Conservation (phyloP, 2,888 invertebrate genomes). For the Leptogaster cylindrica region DNA sequence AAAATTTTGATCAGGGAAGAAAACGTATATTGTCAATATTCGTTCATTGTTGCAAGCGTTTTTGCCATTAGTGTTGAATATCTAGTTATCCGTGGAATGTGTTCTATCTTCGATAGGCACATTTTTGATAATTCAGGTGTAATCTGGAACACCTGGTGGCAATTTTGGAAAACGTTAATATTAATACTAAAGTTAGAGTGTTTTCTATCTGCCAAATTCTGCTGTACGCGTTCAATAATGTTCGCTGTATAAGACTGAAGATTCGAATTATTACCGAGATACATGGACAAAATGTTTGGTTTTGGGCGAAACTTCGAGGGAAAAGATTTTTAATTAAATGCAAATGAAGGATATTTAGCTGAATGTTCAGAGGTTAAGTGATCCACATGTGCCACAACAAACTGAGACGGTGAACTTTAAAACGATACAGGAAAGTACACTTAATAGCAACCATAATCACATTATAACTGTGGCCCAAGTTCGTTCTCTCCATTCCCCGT, state of each 20-base stretch:
- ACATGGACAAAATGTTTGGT: too few relatives aligned
- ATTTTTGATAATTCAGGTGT: not conserved
- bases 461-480: constrained; percentile 28
- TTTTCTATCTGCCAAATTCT: too few relatives aligned
- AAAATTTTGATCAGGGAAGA: too few relatives aligned
- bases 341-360: constrained; percentile 23
- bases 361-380: constrained; percentile 1
- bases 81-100: too few relatives aligned
- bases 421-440: constrained; percentile 22
- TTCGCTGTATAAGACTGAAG: too few relatives aligned
- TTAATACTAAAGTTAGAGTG: too few relatives aligned
- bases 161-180: too few relatives aligned
- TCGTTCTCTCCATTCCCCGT: constrained; percentile 12
- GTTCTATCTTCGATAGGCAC: too few relatives aligned
- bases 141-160: not conserved
- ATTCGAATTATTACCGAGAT: not conserved
- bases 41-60: too few relatives aligned
- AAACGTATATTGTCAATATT: too few relatives aligned
- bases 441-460: constrained; percentile 28
- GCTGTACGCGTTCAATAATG: too few relatives aligned
- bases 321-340: constrained; percentile 36
- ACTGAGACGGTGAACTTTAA: constrained; percentile 14
- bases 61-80: too few relatives aligned
- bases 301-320: not conserved
- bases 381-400: constrained; percentile 24